Evolutionary conservation across 2,113 vertebrate species (phyloP), one percentile per base, ranked within the genome.

Genomic region (Atractosteus spatula): DNA sequence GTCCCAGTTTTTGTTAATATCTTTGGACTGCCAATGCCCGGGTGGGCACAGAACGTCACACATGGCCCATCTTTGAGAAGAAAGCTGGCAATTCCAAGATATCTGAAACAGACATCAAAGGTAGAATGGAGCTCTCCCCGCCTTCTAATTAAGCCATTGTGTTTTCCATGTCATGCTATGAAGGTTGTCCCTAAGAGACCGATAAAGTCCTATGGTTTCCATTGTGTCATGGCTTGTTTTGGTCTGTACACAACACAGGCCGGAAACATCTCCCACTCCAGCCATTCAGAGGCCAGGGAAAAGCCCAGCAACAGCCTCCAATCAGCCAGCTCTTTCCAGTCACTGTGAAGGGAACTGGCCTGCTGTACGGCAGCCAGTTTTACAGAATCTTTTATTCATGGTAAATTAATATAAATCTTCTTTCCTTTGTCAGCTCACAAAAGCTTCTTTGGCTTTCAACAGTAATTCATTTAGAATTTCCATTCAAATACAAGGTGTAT

Each of bases 241-340:
- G 64, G 64, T 68, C 51, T 8, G 56, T 55, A 41, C 45, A 55
- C 45, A 68, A 68, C 66, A 68, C 66, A 68, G 66, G 51, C 51
- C 66, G 51, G 66, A 68, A 68, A 68, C 16, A n/a, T 55, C 66
- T 29, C n/a, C 47, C 47, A n/a, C 44, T 4, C 12, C 10, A 12
- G 6, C 66, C 66, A 29, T 29, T 29, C 29, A 29, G 29, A 12
- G 56, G 11, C 56, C 47, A 7, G 47, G 47, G 47, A 51, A 51
- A 44, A 47, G 41, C 64, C 41, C 47, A 5, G 5, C 47, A 51
- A 42, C 13, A n/a, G 64, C 42, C 44, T 65, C 62, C 44, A 65
- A 65, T 65, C 62, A 65, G 6, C 62, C 44, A 42, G 62, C 62
- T 65, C 16, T 29, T 29, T 29, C 29, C 29, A 29, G 29, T 29